phyloP scores from a whole-genome alignment of 2,888 invertebrate species.

The Scaptomyza reducta region DNA sequence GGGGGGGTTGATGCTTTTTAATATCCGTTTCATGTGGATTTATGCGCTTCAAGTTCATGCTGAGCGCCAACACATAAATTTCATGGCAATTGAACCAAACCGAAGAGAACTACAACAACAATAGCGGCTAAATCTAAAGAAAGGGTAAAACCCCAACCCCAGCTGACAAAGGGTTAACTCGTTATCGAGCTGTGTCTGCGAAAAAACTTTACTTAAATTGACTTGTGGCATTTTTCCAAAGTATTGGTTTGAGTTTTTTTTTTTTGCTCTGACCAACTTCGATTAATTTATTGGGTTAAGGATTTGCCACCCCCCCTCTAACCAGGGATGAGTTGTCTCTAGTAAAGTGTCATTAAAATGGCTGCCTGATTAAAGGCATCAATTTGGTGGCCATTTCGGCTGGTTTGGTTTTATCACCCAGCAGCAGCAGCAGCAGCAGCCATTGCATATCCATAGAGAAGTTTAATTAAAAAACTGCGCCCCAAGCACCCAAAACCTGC shows the following conservation, averaged over 20 bases:
- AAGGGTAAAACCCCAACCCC: conserved; percentile 5
- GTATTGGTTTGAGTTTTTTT: conserved; percentile 30
- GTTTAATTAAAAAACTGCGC: conserved; percentile 73
- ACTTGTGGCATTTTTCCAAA: conserved; percentile 73
- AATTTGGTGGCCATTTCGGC: conserved; percentile 43
- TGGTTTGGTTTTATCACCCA: neutral
- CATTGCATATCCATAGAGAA: conserved; percentile 40
- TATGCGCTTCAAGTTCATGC: conserved; percentile 76
- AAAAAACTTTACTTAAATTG: conserved; percentile 65
- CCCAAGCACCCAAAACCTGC: conserved; percentile 37
- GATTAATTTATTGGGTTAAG: conserved; percentile 74
- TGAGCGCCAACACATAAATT: conserved; percentile 75
- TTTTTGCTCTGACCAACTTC: conserved; percentile 50
- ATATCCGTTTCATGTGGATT: conserved; percentile 78
- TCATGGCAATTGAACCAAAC: conserved; percentile 73
- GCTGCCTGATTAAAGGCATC: conserved; percentile 73
- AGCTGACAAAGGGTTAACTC: conserved; percentile 62
- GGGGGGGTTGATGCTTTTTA: conserved; percentile 65
- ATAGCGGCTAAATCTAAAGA: no score
- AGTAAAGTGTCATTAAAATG: conserved; percentile 76
- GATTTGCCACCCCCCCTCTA: conserved; percentile 26
- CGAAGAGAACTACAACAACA: conserved; percentile 26
- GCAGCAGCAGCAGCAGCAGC: conserved; percentile 17
- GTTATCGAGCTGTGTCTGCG: conserved; percentile 22
- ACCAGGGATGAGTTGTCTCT: conserved; percentile 12